Percentiles rank a stretch among this genome's conserved stretches.
These are phyloP conservation scores for Kryptolebias ocellatus DNA, from an alignment of 2,797 vertebrate species.

Conservation along the genomic window DNA sequence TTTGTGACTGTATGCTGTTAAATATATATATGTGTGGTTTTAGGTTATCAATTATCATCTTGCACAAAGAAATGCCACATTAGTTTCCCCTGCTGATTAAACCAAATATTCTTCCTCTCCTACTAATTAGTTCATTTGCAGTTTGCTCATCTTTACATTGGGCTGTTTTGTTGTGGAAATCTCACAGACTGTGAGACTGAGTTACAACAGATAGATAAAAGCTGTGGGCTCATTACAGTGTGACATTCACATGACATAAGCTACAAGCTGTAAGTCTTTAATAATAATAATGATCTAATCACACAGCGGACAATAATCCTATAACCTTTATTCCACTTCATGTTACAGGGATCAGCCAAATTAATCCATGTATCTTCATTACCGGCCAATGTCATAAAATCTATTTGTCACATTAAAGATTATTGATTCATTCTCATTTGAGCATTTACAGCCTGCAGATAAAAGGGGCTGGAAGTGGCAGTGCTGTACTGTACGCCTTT, in stretches of 20 bases:
- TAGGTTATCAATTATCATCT: no score
- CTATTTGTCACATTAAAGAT: constrained; percentile 14
- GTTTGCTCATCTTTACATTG: constrained; percentile 11
- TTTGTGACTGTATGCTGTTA: no score
- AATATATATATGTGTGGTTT: no score
- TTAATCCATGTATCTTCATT: constrained; percentile 42
- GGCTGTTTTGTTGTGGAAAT: constrained; percentile 2
- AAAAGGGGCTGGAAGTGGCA: not conserved
- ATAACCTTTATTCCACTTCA: constrained; percentile 41
- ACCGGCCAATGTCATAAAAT: constrained; percentile 13
- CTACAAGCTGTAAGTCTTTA: constrained; percentile 4
- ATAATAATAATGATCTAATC: constrained; percentile 45
- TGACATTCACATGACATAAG: constrained; percentile 12
- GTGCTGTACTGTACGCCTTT: not conserved
- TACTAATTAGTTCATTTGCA: constrained; percentile 47
- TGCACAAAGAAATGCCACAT: no score
- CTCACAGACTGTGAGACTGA: constrained; percentile 2
- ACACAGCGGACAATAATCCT: constrained; percentile 9
- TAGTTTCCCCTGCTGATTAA: not conserved
- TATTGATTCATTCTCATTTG: constrained; percentile 22
- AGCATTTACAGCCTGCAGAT: constrained; percentile 11
- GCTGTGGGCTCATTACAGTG: constrained; percentile 10
- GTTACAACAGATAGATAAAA: constrained; percentile 4
- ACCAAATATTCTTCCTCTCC: constrained; percentile 7
- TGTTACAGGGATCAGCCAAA: constrained; percentile 9